Base-by-base conservation (phyloP, 2,888 invertebrate species). In the Hipparchia sbordonii region DNA sequence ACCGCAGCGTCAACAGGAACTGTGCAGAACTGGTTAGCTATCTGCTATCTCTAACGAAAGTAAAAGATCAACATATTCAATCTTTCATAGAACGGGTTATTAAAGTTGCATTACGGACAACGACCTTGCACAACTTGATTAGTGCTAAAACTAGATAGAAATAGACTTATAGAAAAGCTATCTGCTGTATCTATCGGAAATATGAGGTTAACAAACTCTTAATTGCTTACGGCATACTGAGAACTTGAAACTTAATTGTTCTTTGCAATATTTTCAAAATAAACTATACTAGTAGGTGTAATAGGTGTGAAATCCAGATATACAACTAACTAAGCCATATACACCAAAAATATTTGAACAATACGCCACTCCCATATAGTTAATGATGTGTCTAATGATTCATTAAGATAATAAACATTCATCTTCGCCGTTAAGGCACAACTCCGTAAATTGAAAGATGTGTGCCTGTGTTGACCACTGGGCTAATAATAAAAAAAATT, bases 91-190 rank as follows among this genome's bases (percentile, higher is more conserved):
- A 72, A 72, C 72, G 51, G 51, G 72, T 72, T 72, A 69, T 65
- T 61, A 59, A 60, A 63, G 69, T 68, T 68, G 70, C 74, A 72
- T 65, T 72, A 74, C 74, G 74, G 72, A 66, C 67, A 66, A 74
- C 74, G 70, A 72, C 74, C 74, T 74, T 74, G 74, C 60, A 33
- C 52, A 61, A 74, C 74, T 67, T 67, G 74, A 72, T 72, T 54
- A 60, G 68, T 51, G 23, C 10, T 60, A 59, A 48, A 59, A 12
- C 68, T 72, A 63, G 67, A 67, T 67, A 62, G 59, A 59, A 72
- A 67, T 67, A 62, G 74, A 60, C 51, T 48, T 56, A 70, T 72
- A 61, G 74, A 74, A 74, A 74, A 71, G 67, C 72, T 61, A 48
- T 48, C 67, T 69, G 63, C 6, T 48, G 33, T 60, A 48, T 10